Conservation (phyloP, 1,140 invertebrate species). For the Neodiprion virginianus region DNA sequence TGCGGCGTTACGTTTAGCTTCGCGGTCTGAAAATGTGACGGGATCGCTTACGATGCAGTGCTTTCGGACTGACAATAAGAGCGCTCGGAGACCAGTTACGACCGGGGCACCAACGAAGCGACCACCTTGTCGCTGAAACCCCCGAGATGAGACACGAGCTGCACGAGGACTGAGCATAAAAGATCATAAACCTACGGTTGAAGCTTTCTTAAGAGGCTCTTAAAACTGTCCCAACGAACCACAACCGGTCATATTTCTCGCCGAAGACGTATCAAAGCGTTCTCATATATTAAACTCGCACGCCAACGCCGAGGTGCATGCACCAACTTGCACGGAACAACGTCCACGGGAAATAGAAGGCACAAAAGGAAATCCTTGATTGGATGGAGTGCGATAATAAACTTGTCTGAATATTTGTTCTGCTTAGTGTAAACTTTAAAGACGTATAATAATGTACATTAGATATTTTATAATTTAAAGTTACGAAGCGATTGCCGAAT, state of each 20-base stretch:
- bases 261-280: slow-evolving; percentile 25
- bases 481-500: too few relatives aligned
- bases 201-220: slow-evolving; percentile 34
- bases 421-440: too few relatives aligned
- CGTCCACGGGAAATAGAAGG: too few relatives aligned
- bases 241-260: slow-evolving; percentile 40
- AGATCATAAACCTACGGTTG: slow-evolving; percentile 9
- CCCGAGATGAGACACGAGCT: slow-evolving; percentile 19
- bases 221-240: slow-evolving; percentile 30
- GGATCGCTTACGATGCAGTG: neutral
- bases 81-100: too few relatives aligned
- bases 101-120: neutral
- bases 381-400: too few relatives aligned
- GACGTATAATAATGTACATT: too few relatives aligned
- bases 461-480: too few relatives aligned
- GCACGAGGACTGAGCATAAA: neutral
- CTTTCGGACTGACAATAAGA: too few relatives aligned
- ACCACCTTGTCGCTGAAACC: slow-evolving; percentile 12
- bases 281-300: neutral
- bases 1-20: too few relatives aligned
- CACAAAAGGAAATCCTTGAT: too few relatives aligned
- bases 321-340: too few relatives aligned
- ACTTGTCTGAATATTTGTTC: too few relatives aligned
- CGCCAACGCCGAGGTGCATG: neutral
- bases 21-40: neutral